These are phyloP conservation scores for Melanotaenia duboulayi DNA, from an alignment of 2,113 vertebrate genomes.

Conservation along the genomic window DNA sequence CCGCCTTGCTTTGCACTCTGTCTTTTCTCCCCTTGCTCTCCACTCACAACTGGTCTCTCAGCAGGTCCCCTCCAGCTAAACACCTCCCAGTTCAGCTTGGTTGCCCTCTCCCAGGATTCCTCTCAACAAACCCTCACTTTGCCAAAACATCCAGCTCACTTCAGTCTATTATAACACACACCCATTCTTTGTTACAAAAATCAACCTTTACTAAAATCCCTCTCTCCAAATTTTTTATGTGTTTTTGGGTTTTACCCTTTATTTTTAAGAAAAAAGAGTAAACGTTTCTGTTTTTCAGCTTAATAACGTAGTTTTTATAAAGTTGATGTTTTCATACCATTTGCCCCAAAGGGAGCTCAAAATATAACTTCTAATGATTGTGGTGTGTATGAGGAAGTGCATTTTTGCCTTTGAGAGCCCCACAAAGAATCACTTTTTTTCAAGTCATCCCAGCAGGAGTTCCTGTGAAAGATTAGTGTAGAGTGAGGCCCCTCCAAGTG, in stretches of 20 bases:
- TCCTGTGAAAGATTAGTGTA: constrained; percentile 50
- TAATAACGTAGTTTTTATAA: not conserved
- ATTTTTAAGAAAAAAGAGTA: too few relatives aligned
- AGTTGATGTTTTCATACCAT: not conserved
- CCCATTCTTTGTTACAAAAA: too few relatives aligned
- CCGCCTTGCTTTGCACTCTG: not conserved
- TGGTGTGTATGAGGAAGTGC: constrained; percentile 30
- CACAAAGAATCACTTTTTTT: constrained; percentile 52
- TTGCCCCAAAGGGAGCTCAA: not conserved
- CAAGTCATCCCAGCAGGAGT: constrained; percentile 52
- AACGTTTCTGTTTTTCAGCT: not conserved
- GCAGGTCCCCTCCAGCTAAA: not conserved
- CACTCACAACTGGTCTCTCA: not conserved
- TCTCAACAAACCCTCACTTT: not conserved
- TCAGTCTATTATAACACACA: too few relatives aligned
- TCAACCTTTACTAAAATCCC: too few relatives aligned
- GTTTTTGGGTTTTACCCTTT: too few relatives aligned
- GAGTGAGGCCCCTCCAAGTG: constrained; percentile 22
- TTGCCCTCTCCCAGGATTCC: not conserved
- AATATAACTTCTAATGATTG: constrained; percentile 25
- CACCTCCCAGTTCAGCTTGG: not conserved
- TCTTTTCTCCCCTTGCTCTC: not conserved
- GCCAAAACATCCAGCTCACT: not conserved
- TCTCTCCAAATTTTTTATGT: too few relatives aligned
- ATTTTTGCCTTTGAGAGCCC: constrained; percentile 34